These are phyloP conservation scores for Hozukius guyotensis DNA, from an alignment of 2,797 vertebrate species.

Conservation along the genomic window DNA sequence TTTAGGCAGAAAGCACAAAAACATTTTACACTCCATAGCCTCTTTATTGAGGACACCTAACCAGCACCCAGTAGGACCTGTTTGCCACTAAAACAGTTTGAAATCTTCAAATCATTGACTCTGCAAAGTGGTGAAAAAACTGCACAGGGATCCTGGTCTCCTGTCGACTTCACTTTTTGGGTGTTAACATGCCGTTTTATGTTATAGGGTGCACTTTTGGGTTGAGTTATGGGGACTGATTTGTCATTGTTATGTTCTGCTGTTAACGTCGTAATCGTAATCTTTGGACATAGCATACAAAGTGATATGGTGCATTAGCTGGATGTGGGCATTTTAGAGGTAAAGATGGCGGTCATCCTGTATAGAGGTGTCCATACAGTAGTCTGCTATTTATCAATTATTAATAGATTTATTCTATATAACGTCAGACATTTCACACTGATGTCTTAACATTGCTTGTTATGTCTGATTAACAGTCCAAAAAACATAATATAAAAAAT, in stretches of 20 bases:
- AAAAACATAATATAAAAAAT: not conserved
- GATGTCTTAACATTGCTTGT: not conserved
- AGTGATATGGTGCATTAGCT: not conserved
- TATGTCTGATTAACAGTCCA: not conserved
- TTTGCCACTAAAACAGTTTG: constrained; percentile 4
- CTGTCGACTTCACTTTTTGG: not conserved
- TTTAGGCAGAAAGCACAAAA: constrained; percentile 55
- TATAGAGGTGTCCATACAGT: not conserved
- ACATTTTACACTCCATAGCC: constrained; percentile 65
- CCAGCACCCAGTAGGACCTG: constrained; percentile 27
- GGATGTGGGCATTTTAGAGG: not conserved
- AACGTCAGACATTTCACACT: not conserved
- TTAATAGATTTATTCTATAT: not conserved
- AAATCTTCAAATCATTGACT: constrained; percentile 37
- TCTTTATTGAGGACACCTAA: constrained; percentile 55
- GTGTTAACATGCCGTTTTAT: constrained; percentile 8
- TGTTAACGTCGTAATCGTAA: not conserved
- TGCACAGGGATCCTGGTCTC: constrained; percentile 2
- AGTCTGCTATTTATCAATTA: not conserved
- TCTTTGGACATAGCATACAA: not conserved
- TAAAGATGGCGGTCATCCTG: not conserved
- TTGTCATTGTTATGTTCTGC: not conserved
- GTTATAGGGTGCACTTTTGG: not conserved
- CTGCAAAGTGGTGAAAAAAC: constrained; percentile 32
- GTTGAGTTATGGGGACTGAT: not conserved